A percentile compares a stretch with the other conserved stretches of the same genome.
Conservation (phyloP, 2,797 vertebrate genomes). For the Rhynchotus rufescens region DNA sequence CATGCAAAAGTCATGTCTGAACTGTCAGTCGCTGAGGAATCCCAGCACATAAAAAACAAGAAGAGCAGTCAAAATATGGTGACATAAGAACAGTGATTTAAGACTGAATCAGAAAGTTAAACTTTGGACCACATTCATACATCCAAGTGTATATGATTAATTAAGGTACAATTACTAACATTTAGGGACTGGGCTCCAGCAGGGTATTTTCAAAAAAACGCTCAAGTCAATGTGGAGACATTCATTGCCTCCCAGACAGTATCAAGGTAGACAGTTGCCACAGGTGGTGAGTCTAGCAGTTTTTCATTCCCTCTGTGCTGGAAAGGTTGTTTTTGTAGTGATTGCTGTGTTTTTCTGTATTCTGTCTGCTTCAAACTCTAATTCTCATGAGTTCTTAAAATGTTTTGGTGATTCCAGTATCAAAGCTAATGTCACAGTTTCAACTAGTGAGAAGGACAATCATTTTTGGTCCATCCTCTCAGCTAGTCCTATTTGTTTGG, state of each 20-base stretch:
- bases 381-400: background rate
- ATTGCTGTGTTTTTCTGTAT: background rate
- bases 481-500: background rate
- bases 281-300: background rate
- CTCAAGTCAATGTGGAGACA: background rate
- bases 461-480: background rate
- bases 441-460: background rate
- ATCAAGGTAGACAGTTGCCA: background rate
- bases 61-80: background rate
- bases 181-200: background rate
- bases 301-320: background rate
- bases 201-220: background rate
- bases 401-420: background rate
- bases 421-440: background rate
- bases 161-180: background rate
- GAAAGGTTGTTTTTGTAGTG: accelerated
- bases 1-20: background rate
- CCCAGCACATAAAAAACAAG: background rate
- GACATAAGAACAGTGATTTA: background rate
- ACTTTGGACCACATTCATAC: background rate
- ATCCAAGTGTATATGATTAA: background rate
- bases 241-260: background rate
- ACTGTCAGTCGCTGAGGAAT: background rate
- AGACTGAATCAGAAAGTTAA: background rate
- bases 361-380: background rate